Evolutionary conservation across 2,888 invertebrate genomes (phyloP).

Genomic region (Plutella xylostella): DNA sequence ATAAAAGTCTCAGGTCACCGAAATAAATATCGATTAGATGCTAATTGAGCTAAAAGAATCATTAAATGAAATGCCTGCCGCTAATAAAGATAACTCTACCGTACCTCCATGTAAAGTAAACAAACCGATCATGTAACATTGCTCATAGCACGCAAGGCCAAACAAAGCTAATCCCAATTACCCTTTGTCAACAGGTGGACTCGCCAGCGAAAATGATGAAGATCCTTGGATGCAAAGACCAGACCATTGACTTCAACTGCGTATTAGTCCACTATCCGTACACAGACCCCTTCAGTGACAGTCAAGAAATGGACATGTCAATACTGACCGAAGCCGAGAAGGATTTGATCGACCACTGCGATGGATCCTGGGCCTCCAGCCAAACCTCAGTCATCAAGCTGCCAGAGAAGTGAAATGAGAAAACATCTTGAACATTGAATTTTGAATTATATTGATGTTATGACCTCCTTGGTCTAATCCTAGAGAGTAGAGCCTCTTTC

Average conservation of each 20-base stretch:
- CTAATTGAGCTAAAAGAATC: too few species aligned
- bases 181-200: constrained; percentile 64
- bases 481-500: neutral
- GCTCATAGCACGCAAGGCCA: too few species aligned
- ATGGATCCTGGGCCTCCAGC: constrained; percentile 72
- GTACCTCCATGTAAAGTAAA: too few species aligned
- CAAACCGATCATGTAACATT: too few species aligned
- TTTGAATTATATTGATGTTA: neutral
- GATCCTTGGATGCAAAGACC: constrained; percentile 50
- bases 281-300: constrained; percentile 56
- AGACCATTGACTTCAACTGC: constrained; percentile 64
- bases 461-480: too few species aligned
- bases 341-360: constrained; percentile 75
- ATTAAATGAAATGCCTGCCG: too few species aligned
- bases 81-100: too few species aligned
- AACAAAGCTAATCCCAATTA: constrained; percentile 14
- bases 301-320: constrained; percentile 50
- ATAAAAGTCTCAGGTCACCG: too few species aligned
- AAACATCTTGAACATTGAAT: neutral
- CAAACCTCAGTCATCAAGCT: constrained; percentile 75
- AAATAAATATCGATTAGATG: too few species aligned
- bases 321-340: constrained; percentile 72
- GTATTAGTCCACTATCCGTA: constrained; percentile 66
- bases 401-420: constrained; percentile 68
- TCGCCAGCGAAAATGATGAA: constrained; percentile 65